Evolutionary conservation across 2,113 vertebrate species (phyloP).

Genomic region (Upupa epops): DNA sequence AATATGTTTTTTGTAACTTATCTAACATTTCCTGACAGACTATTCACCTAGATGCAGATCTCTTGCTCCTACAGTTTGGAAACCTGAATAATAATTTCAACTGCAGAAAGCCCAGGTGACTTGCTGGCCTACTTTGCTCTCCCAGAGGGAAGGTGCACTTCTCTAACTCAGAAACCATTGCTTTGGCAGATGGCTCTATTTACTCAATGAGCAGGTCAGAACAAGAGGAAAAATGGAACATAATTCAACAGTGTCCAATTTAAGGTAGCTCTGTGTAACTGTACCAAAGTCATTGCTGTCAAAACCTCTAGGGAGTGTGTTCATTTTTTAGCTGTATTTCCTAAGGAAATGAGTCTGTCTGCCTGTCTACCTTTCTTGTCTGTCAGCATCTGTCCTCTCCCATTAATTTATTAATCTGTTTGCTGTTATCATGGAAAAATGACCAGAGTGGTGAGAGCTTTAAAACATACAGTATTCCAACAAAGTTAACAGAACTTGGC

Average conservation of each 20-base stretch:
- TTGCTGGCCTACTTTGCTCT: slow-evolving; percentile 50
- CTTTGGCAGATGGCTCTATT: slow-evolving; percentile 63
- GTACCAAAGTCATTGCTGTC: slow-evolving; percentile 38
- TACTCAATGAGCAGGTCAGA: slow-evolving; percentile 54
- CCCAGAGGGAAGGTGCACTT: slow-evolving; percentile 27
- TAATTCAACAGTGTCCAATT: slow-evolving; percentile 59
- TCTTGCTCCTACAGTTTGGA: slow-evolving; percentile 22
- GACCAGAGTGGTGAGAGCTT: background rate
- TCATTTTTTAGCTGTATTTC: slow-evolving; percentile 47
- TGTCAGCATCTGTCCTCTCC: background rate
- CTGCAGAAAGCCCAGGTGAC: slow-evolving; percentile 46
- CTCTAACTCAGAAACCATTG: slow-evolving; percentile 51
- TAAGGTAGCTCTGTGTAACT: slow-evolving; percentile 39
- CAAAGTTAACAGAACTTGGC: background rate
- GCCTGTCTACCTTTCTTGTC: slow-evolving; percentile 28
- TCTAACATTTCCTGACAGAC: slow-evolving; percentile 36
- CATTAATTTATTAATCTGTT: background rate
- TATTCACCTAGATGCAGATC: slow-evolving; percentile 29
- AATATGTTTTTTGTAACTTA: slow-evolving; percentile 26
- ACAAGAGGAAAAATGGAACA: slow-evolving; percentile 40
- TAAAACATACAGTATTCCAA: background rate
- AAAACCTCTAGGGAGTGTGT: background rate
- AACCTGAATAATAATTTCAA: slow-evolving; percentile 55
- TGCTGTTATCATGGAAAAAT: background rate
- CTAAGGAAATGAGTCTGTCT: slow-evolving; percentile 52